Conservation (phyloP, 2,113 vertebrate species). For the Vireo altiloquus region DNA sequence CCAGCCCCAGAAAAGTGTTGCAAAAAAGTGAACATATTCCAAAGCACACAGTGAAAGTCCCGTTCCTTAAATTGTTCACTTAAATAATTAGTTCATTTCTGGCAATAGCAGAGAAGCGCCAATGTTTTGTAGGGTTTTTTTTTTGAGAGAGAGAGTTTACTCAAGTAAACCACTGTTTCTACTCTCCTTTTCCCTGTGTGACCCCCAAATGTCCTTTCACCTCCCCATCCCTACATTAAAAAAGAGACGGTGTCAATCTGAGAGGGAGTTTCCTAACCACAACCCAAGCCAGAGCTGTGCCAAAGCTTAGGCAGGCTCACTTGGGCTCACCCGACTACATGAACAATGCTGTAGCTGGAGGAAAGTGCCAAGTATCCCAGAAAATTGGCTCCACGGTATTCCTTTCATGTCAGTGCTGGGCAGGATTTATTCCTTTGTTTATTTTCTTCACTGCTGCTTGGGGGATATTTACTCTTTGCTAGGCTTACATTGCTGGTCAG, state of each 20-base stretch:
- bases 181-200: background rate
- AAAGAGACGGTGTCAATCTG: background rate
- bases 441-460: background rate
- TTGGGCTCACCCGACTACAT: background rate
- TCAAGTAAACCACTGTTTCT: background rate
- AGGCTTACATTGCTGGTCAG: background rate
- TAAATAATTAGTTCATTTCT: background rate
- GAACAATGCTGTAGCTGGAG: background rate
- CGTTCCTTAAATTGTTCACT: background rate
- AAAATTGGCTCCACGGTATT: background rate
- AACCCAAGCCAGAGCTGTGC: background rate
- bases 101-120: background rate
- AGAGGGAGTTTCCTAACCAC: background rate
- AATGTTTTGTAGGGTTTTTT: background rate
- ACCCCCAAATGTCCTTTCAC: background rate
- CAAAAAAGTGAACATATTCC: background rate
- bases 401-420: background rate
- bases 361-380: background rate
- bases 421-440: constrained; percentile 37
- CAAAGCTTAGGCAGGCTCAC: background rate
- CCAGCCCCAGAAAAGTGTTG: background rate
- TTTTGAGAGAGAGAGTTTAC: background rate
- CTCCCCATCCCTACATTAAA: background rate
- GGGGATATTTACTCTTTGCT: background rate
- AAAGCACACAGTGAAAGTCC: background rate